Percentiles rank a stretch among this genome's conserved stretches.
phyloP scores from a whole-genome alignment of 2,113 vertebrate species.

The Rhinichthys klamathensis region DNA sequence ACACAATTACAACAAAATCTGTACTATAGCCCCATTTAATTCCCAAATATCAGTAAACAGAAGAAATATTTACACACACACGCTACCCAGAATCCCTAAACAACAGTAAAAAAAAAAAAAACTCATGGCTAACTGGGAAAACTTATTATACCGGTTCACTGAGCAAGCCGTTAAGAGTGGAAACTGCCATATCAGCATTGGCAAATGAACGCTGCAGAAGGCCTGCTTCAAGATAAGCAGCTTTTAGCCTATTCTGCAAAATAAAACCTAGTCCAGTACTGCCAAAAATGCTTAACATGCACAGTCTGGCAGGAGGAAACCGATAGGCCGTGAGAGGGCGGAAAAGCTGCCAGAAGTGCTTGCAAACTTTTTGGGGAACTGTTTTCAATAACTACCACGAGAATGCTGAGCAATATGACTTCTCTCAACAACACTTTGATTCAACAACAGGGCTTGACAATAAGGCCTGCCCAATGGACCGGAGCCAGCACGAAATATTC shows the following conservation, averaged over 20 bases:
- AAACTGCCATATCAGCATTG: slow-evolving; percentile 57
- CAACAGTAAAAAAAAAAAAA: slow-evolving; percentile 31
- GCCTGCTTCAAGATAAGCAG: slow-evolving; percentile 70
- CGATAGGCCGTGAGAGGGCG: slow-evolving; percentile 46
- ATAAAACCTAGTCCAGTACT: slow-evolving; percentile 59
- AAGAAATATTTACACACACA: not conserved
- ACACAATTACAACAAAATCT: not conserved
- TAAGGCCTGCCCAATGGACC: too few relatives aligned
- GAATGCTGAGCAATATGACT: not conserved
- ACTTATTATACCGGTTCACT: slow-evolving; percentile 21
- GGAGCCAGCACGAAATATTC: too few relatives aligned
- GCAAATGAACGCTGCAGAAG: slow-evolving; percentile 54
- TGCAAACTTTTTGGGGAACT: not conserved
- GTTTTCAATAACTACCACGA: not conserved
- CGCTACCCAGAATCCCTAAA: not conserved
- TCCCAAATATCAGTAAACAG: not conserved
- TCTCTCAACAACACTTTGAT: slow-evolving; percentile 2
- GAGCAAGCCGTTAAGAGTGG: slow-evolving; percentile 12
- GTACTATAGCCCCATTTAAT: not conserved
- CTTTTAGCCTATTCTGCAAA: slow-evolving; percentile 68
- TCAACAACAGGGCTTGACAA: too few relatives aligned
- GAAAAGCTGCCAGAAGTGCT: not conserved
- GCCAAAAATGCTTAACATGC: slow-evolving; percentile 71
- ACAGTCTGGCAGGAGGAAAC: slow-evolving; percentile 63
- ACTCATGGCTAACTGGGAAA: slow-evolving; percentile 4